A percentile compares a stretch with the other conserved stretches of the same genome.
These are phyloP conservation scores for Ceramica pisi DNA, from an alignment of 2,888 invertebrate genomes.

Conservation along the genomic window DNA sequence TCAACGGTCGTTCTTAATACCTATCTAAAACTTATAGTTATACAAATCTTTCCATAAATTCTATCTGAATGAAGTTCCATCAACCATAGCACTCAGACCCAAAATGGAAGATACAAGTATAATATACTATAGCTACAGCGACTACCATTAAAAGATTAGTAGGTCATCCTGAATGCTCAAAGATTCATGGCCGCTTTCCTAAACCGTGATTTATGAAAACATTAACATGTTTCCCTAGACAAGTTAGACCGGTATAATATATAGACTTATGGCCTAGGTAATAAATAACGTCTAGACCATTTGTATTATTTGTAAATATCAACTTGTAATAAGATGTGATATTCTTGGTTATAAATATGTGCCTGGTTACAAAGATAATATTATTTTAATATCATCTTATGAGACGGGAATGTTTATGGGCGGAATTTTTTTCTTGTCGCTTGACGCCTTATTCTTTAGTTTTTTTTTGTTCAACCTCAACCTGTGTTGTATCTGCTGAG, in stretches of 20 bases:
- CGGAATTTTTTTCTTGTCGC: background rate
- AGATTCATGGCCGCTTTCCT: constrained; percentile 29
- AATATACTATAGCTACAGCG: background rate
- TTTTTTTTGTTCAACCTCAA: too few relatives aligned
- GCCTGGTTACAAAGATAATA: constrained; percentile 16
- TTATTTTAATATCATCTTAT: constrained; percentile 34
- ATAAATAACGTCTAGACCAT: constrained; percentile 58
- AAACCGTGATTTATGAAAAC: constrained; percentile 52
- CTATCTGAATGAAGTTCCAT: background rate
- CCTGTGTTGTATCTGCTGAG: too few relatives aligned
- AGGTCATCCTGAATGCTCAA: constrained; percentile 23
- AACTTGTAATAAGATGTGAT: constrained; percentile 52
- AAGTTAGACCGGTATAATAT: constrained; percentile 43
- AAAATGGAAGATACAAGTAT: constrained; percentile 3
- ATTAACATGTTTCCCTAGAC: constrained; percentile 45
- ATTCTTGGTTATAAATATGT: constrained; percentile 33
- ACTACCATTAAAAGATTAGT: constrained; percentile 11
- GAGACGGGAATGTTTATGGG: background rate
- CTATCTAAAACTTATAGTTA: background rate
- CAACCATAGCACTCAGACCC: too few relatives aligned
- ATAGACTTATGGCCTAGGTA: constrained; percentile 35
- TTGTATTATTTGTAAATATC: constrained; percentile 51
- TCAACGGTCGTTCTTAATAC: too few relatives aligned
- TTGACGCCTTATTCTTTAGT: background rate
- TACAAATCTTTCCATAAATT: background rate